A percentile compares a stretch with the other conserved stretches of the same genome.
These are phyloP conservation scores for Chrysocyon brachyurus DNA, from an alignment of 2,797 vertebrate genomes.

Conservation along the genomic window DNA sequence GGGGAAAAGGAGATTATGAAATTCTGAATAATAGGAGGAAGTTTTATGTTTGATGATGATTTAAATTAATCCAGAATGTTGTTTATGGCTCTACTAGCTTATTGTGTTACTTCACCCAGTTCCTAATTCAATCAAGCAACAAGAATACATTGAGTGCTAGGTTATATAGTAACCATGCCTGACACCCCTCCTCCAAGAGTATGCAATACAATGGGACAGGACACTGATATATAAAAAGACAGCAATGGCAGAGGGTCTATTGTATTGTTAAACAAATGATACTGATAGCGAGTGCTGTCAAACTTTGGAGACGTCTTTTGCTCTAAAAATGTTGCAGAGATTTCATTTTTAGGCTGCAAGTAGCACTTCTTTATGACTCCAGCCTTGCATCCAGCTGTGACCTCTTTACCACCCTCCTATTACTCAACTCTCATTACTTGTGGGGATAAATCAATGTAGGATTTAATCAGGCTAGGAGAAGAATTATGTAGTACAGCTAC, in stretches of 20 bases:
- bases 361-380: neutral
- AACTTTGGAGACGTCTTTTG: neutral
- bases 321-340: neutral
- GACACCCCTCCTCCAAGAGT: neutral
- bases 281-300: neutral
- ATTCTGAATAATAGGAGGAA: neutral
- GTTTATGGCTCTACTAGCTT: neutral
- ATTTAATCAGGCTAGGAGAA: neutral
- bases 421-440: neutral
- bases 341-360: neutral
- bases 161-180: neutral
- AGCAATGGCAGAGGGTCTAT: neutral
- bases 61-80: constrained; percentile 9
- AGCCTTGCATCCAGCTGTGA: neutral
- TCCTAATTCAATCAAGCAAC: neutral
- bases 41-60: constrained; percentile 31
- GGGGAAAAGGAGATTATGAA: neutral
- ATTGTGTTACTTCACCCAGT: neutral
- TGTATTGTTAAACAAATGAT: neutral
- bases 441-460: neutral
- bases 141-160: neutral
- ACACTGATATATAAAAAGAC: neutral
- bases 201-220: neutral
- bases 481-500: neutral
- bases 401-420: neutral